A percentile compares a stretch with the other conserved stretches of the same genome.
Conservation (phyloP, 2,888 invertebrate genomes). For the Malacosoma neustria region DNA sequence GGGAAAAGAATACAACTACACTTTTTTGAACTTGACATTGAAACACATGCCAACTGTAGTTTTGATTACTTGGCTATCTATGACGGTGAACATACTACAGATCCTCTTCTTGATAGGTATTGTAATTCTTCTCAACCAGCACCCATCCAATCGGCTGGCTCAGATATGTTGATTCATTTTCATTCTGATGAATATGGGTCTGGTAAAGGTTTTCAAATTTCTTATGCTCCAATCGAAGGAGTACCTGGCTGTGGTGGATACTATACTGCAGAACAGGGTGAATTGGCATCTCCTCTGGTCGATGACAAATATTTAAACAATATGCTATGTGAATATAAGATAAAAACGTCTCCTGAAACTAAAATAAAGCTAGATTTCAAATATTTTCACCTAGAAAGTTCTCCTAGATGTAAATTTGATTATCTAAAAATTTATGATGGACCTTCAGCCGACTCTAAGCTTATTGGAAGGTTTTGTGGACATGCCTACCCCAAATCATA, state of each 20-base stretch:
- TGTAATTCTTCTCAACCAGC: conserved; percentile 85
- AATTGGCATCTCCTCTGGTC: conserved; percentile 77
- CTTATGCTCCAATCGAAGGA: conserved; percentile 82
- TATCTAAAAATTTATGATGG: conserved; percentile 80
- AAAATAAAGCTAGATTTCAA: conserved; percentile 79
- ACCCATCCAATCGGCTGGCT: conserved; percentile 80
- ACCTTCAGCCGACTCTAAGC: conserved; percentile 68
- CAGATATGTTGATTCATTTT: conserved; percentile 80
- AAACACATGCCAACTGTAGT: conserved; percentile 81
- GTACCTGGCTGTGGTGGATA: conserved; percentile 89
- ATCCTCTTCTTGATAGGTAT: conserved; percentile 76
- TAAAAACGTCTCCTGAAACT: conserved; percentile 77
- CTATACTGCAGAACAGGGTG: conserved; percentile 77
- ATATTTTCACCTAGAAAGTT: conserved; percentile 78
- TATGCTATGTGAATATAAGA: conserved; percentile 86
- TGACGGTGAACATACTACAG: conserved; percentile 63
- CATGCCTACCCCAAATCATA: conserved; percentile 71
- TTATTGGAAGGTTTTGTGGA: conserved; percentile 88
- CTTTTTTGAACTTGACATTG: conserved; percentile 86
- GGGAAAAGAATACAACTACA: conserved; percentile 87
- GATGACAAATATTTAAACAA: conserved; percentile 73
- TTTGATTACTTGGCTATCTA: conserved; percentile 84
- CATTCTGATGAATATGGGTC: conserved; percentile 82
- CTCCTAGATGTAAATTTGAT: conserved; percentile 77
- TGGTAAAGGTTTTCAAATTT: conserved; percentile 90